Evolutionary conservation across 2,113 vertebrate genomes (phyloP), one percentile per base, ranked within the genome.

Genomic region (Boulengeromyrus knoepffleri): DNA sequence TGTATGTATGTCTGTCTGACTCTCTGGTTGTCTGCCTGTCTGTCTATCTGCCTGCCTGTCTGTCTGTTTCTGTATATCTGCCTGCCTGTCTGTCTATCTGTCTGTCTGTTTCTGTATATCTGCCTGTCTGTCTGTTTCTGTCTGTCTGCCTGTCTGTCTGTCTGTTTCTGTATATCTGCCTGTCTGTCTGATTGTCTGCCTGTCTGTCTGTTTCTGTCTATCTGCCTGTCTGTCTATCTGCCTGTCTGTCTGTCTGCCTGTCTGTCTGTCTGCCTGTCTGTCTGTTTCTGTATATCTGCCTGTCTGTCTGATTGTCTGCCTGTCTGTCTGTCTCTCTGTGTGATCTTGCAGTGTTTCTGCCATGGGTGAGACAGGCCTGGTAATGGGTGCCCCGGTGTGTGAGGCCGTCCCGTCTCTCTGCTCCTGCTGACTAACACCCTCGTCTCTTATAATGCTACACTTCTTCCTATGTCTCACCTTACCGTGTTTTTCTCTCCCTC

Each of bases 351-450:
- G 24, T 5, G n/a, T 86, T 24, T 86, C 85, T 86, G 3, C 13
- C 5, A 24, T 66, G 92, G 92, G 83, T 90, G 90, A 93, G 92
- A 93, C 91, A 89, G 93, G 92, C 92, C 91, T 92, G 91, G 91
- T 92, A 93, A 70, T 92, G 92, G 92, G 92, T 91, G 92, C 90
- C 90, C 13, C 90, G 92, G 88, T 89, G 91, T 91, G 93, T 66
- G 90, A 91, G 91, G 93, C 92, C 91, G 80, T 90, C 91, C 90
- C 89, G 90, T 94, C 91, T 93, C 87, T 93, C 91, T 92, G 93
- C 93, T 91, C 91, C 93, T 93, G 92, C 92, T 94, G 93, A 24
- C 12, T 74, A 52, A n/a, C 52, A 15, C n/a, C 42, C 15, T 21
- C 9, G 80, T 27, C 52, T 86, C 46, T 39, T 90, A 46, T 62